These are phyloP conservation scores for Stegophylla sp. DNA, from an alignment of 2,888 invertebrate genomes.

Conservation along the genomic window DNA sequence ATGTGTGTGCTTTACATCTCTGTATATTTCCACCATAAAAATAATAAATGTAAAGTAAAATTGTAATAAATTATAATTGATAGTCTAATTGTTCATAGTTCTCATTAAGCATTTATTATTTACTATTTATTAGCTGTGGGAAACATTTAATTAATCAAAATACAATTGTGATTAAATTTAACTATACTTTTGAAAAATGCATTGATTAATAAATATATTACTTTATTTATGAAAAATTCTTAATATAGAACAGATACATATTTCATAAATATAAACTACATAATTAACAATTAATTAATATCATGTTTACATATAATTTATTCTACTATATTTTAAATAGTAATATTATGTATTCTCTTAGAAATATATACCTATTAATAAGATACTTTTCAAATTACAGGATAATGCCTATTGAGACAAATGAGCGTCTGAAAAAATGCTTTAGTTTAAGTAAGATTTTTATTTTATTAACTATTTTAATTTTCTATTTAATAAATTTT, in stretches of 20 bases:
- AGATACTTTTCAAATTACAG: conserved; percentile 27
- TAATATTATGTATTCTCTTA: background rate
- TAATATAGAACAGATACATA: background rate
- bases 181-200: background rate
- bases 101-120: too few species aligned
- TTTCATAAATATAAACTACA: background rate
- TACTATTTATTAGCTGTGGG: too few species aligned
- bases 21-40: background rate
- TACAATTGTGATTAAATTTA: too few species aligned
- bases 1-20: background rate
- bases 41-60: too few species aligned
- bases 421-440: conserved; percentile 42
- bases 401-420: conserved; percentile 39
- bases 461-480: conserved; percentile 12
- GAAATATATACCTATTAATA: background rate
- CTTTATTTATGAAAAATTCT: background rate
- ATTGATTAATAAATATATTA: background rate
- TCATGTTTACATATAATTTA: conserved; percentile 15
- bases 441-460: conserved; percentile 34
- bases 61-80: too few species aligned
- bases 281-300: background rate
- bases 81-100: too few species aligned
- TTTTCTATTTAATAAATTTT: too few species aligned
- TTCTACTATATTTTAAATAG: background rate
- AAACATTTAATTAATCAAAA: too few species aligned